These are phyloP conservation scores for Euplagia quadripunctaria DNA, from an alignment of 2,888 invertebrate genomes.

Conservation along the genomic window DNA sequence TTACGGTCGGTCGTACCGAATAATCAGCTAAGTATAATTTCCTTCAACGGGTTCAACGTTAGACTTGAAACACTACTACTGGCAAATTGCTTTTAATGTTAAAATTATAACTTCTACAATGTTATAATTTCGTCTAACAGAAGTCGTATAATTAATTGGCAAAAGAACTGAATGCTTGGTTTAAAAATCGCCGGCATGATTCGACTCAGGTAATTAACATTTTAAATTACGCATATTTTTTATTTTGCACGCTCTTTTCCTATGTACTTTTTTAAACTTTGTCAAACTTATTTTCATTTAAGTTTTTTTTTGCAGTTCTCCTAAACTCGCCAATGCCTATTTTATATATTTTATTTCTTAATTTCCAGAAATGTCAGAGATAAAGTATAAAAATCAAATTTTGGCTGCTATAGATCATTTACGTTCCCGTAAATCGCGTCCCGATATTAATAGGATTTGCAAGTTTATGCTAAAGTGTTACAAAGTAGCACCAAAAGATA, in stretches of 20 bases:
- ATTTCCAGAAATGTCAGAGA: conserved; percentile 87
- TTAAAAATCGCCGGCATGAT: conserved; percentile 80
- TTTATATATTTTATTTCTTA: conserved; percentile 35
- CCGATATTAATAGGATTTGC: conserved; percentile 94
- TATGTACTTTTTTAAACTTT: not conserved
- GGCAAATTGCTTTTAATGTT: too few relatives aligned
- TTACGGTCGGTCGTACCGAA: too few relatives aligned
- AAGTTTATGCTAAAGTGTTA: conserved; percentile 93
- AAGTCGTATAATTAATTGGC: not conserved
- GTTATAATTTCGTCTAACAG: not conserved
- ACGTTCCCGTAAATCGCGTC: conserved; percentile 93
- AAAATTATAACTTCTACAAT: not conserved
- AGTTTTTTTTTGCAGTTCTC: conserved; percentile 31
- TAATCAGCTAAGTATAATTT: too few relatives aligned
- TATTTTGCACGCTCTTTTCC: conserved; percentile 6
- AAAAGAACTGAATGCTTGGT: conserved; percentile 44
- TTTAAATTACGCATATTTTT: conserved; percentile 4
- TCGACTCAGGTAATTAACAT: conserved; percentile 71
- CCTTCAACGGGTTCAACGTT: too few relatives aligned
- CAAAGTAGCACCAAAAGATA: conserved; percentile 90
- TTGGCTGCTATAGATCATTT: conserved; percentile 95
- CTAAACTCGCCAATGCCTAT: conserved; percentile 12
- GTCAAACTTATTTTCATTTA: conserved; percentile 3
- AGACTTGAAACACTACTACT: too few relatives aligned
- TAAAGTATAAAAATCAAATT: conserved; percentile 91